Conservation (phyloP, 2,888 invertebrate species). For the Epistrophe eligans region DNA sequence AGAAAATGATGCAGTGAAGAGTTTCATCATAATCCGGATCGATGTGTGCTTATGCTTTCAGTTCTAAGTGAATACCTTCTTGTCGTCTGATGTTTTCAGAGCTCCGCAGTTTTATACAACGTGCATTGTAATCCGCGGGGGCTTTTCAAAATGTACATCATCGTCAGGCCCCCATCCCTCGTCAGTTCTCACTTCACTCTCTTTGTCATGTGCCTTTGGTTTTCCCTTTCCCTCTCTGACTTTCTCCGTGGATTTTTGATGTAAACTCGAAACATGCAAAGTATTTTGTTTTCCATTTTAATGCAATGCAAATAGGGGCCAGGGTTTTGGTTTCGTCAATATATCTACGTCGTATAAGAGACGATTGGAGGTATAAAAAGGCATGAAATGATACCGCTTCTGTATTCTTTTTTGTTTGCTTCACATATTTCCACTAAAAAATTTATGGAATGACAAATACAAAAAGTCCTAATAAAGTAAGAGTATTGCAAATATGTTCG, state of each 20-base stretch:
- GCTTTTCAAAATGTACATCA: conserved; percentile 47
- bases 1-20: conserved; percentile 42
- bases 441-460: too few species aligned
- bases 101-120: conserved; percentile 18
- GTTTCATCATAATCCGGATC: conserved; percentile 58
- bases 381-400: too few species aligned
- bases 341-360: too few species aligned
- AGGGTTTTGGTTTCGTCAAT: conserved; percentile 34
- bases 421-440: too few species aligned
- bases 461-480: too few species aligned
- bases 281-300: conserved; percentile 69
- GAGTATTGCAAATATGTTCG: too few species aligned
- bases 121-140: conserved; percentile 51
- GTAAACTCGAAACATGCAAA: conserved; percentile 67
- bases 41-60: conserved; percentile 63
- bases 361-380: too few species aligned
- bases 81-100: conserved; percentile 27
- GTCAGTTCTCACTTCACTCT: neutral
- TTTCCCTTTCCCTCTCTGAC: conserved; percentile 17
- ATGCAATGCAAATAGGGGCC: conserved; percentile 72
- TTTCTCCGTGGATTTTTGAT: conserved; percentile 34
- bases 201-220: neutral
- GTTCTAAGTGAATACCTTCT: conserved; percentile 58
- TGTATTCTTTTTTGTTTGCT: too few species aligned
- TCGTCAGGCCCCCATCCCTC: neutral